These are phyloP conservation scores for Perithous albicinctus DNA, from an alignment of 2,888 invertebrate species.

Conservation along the genomic window DNA sequence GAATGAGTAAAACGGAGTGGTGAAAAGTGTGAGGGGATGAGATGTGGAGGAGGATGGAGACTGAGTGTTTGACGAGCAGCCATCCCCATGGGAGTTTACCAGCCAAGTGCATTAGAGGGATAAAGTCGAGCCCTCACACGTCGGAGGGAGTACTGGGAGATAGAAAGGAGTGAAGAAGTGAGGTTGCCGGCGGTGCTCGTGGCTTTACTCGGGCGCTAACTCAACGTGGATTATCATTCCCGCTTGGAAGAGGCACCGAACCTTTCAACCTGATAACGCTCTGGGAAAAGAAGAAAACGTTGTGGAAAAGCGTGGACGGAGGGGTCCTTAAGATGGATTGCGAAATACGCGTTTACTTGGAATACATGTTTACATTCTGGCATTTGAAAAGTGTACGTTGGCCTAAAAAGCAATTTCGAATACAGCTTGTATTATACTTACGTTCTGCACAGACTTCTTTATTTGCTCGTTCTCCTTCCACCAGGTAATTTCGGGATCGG, in stretches of 20 bases:
- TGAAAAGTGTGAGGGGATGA: constrained; percentile 39
- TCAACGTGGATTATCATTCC: constrained; percentile 70
- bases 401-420: neutral
- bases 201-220: constrained; percentile 67
- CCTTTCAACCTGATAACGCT: constrained; percentile 66
- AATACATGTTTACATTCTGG: neutral
- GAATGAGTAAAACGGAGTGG: constrained; percentile 51
- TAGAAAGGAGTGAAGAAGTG: constrained; percentile 53
- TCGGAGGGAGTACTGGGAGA: constrained; percentile 52
- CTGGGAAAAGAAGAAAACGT: constrained; percentile 9
- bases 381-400: neutral
- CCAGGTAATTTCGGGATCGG: constrained; percentile 95
- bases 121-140: constrained; percentile 72
- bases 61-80: constrained; percentile 70
- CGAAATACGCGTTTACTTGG: constrained; percentile 1
- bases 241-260: constrained; percentile 53
- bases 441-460: constrained; percentile 92
- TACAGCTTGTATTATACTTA: constrained; percentile 86
- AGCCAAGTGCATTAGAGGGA: constrained; percentile 75
- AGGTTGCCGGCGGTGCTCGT: constrained; percentile 54
- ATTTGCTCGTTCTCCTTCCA: constrained; percentile 94
- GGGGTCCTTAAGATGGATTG: neutral
- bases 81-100: constrained; percentile 68
- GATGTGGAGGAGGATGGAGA: constrained; percentile 50
- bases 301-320: neutral